Evolutionary conservation across 2,797 vertebrate genomes (phyloP), one percentile per base, ranked within the genome.

Genomic region (Pipistrellus kuhlii): DNA sequence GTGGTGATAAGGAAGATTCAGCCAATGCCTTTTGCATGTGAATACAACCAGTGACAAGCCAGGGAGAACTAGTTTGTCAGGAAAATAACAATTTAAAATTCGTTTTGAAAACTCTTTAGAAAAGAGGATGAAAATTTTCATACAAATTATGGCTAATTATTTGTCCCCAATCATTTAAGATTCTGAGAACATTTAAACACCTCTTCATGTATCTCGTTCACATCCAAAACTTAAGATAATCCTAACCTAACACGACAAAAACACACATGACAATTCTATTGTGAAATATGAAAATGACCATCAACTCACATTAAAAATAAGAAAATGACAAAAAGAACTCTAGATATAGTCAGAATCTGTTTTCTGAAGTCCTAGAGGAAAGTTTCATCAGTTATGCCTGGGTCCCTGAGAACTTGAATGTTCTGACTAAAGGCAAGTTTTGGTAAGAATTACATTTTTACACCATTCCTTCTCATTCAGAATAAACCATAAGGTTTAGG

Each of bases 321-420:
- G 6, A 88, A 90, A 90, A 85, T 21, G 68, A 93, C 8, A 85
- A 80, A n/a, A 66, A 76, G 48, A 93, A 46, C 30, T 48, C 18
- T 35, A 77, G 72, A 66, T 66, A 87, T 7, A 85, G 78, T 90
- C 59, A 84, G 75, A 91, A 84, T 78, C 68, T 88, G 35, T 94
- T 95, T 93, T 84, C 53, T 95, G 38, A 95, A 93, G 75, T 92
- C 71, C 77, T 90, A 72, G 81, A 90, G 85, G 91, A 94, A 82
- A 88, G 81, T 89, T 77, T 82, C 78, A 51, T 88, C 85, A 84
- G 57, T 85, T 85, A 76, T 55, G 73, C 82, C 92, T 93, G 88
- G 83, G 32, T 97, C 96, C 97, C 97, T 97, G 97, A 97, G 97
- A 97, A 94, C 62, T 21, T 87, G 46, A 93, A 64, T 71, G 86